Evolutionary conservation across 2,113 vertebrate genomes (phyloP).

Genomic region (Aldabrachelys gigantea): DNA sequence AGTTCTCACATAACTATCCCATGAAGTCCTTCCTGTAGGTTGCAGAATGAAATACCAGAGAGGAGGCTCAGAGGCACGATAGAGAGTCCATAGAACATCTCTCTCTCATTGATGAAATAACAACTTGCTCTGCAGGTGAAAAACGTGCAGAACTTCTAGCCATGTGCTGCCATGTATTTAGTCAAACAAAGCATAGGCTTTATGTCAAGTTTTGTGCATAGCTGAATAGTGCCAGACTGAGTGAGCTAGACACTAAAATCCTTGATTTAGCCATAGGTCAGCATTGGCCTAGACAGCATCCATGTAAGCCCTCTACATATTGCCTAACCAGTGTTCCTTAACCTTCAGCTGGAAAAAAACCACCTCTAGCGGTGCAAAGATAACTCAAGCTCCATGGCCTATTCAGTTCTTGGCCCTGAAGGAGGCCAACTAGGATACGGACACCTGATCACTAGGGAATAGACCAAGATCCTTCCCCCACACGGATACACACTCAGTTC

Average conservation of each 20-base stretch:
- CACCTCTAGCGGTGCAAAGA: neutral
- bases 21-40: neutral
- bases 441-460: neutral
- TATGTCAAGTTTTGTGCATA: neutral
- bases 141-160: neutral
- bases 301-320: neutral
- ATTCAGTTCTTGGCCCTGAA: neutral
- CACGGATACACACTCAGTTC: neutral
- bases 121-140: neutral
- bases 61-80: neutral
- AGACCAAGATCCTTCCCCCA: neutral
- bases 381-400: neutral
- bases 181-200: neutral
- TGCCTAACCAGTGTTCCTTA: neutral
- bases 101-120: neutral
- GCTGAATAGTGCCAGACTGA: neutral
- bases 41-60: neutral
- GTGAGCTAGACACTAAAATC: neutral
- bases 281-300: neutral
- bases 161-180: neutral
- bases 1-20: neutral
- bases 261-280: neutral
- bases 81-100: neutral
- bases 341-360: neutral
- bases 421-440: neutral